These are phyloP conservation scores for Prietella phreatophila DNA, from an alignment of 2,113 vertebrate species.

Conservation along the genomic window DNA sequence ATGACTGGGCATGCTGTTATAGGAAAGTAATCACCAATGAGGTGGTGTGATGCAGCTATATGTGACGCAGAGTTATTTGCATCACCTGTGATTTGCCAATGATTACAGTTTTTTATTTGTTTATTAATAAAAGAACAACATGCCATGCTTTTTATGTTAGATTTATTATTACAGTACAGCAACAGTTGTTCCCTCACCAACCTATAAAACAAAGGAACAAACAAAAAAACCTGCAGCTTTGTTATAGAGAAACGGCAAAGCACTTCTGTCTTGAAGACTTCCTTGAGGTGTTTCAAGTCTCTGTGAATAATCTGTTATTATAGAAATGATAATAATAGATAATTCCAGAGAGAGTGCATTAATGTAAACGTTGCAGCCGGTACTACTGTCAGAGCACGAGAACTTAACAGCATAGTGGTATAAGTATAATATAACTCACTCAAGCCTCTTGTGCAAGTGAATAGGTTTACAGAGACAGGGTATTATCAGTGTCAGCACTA, in stretches of 20 bases:
- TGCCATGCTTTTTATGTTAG: not conserved
- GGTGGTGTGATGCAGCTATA: not conserved
- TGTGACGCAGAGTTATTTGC: not conserved
- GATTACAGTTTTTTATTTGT: not conserved
- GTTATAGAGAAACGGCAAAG: not conserved
- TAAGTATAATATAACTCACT: not conserved
- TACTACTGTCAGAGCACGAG: not conserved
- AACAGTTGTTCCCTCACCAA: not conserved
- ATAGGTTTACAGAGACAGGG: constrained; percentile 47
- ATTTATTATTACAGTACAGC: not conserved
- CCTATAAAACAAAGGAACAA: not conserved
- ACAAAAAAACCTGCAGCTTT: not conserved
- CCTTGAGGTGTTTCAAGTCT: not conserved
- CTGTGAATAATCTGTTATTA: not conserved
- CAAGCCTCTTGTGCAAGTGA: not conserved
- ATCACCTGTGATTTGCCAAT: not conserved
- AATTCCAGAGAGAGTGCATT: not conserved
- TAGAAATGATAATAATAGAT: not conserved
- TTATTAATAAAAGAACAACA: not conserved
- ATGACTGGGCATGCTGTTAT: not conserved
- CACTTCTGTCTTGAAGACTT: not conserved
- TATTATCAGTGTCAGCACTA: constrained; percentile 60
- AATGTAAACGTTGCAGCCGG: not conserved
- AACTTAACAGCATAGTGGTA: not conserved
- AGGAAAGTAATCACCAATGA: not conserved